Evolutionary conservation across 2,797 vertebrate genomes (phyloP).

Genomic region (Oryzias dopingdopingensis): DNA sequence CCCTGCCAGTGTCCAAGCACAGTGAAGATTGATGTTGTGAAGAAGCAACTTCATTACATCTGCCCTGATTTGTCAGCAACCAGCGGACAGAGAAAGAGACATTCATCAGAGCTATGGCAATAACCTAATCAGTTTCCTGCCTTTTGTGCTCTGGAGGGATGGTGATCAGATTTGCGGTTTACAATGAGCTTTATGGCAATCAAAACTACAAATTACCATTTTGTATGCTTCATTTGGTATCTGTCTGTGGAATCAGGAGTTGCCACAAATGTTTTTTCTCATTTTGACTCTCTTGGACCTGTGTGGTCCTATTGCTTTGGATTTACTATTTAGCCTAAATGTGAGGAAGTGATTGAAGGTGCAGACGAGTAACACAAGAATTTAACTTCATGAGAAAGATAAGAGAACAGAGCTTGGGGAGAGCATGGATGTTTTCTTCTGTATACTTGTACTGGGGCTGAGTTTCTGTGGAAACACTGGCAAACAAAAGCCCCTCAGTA

Average conservation of each 20-base stretch:
- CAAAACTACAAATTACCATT: conserved; percentile 42
- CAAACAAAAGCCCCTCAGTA: conserved; percentile 81
- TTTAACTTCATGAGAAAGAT: conserved; percentile 35
- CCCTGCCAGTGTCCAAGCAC: conserved; percentile 43
- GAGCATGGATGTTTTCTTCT: conserved; percentile 63
- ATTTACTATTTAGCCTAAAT: conserved; percentile 3
- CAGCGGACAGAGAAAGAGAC: conserved; percentile 65
- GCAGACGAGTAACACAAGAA: conserved; percentile 25
- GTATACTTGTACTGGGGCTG: conserved; percentile 57
- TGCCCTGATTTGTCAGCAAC: conserved; percentile 66
- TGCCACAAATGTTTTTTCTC: conserved; percentile 11
- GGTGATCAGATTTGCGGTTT: conserved; percentile 41
- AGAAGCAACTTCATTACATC: conserved; percentile 68
- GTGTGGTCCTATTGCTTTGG: conserved; percentile 13
- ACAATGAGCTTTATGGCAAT: conserved; percentile 43
- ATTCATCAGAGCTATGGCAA: conserved; percentile 70
- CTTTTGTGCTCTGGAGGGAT: conserved; percentile 44
- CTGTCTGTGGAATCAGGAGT: conserved; percentile 21
- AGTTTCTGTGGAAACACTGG: conserved; percentile 77
- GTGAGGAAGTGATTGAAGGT: conserved; percentile 25
- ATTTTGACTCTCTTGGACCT: neutral
- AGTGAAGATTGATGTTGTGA: conserved; percentile 68
- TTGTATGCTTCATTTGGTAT: conserved; percentile 36
- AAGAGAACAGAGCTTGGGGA: conserved; percentile 41
- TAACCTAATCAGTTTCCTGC: conserved; percentile 72